These are phyloP conservation scores for Glyptemys insculpta DNA, from an alignment of 2,797 vertebrate species.

Conservation along the genomic window DNA sequence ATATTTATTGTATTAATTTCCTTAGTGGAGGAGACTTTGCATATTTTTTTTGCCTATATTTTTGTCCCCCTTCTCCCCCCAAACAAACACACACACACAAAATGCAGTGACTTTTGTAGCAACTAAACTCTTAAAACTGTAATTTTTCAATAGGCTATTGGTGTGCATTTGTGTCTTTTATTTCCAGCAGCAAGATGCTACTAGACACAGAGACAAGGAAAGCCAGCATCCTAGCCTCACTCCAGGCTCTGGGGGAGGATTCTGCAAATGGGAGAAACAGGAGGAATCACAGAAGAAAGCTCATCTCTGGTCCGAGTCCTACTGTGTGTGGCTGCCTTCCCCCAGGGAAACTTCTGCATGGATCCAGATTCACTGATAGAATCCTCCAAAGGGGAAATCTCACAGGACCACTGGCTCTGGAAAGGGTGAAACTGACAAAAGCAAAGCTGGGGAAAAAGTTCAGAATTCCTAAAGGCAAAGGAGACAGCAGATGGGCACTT, in stretches of 20 bases:
- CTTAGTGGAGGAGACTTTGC: background rate
- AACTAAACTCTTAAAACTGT: background rate
- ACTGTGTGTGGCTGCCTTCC: background rate
- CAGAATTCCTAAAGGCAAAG: background rate
- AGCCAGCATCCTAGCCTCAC: background rate
- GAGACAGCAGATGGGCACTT: background rate
- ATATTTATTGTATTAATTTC: background rate
- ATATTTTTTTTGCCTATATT: background rate
- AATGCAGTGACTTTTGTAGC: background rate
- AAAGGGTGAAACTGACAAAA: background rate
- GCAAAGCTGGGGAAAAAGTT: background rate
- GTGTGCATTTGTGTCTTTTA: background rate
- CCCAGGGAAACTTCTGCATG: background rate
- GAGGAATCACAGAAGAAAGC: background rate
- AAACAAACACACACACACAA: too few species aligned
- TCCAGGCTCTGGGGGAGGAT: background rate
- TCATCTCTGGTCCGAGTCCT: background rate
- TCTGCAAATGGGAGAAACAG: background rate
- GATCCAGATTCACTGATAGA: background rate
- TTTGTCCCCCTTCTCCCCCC: background rate
- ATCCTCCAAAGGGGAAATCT: background rate
- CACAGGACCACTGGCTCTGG: background rate
- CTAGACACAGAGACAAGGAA: background rate
- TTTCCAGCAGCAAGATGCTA: background rate
- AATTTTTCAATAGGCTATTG: background rate